Evolutionary conservation across 2,113 vertebrate genomes (phyloP), one percentile per base, ranked within the genome.

Genomic region (Cebus imitator): DNA sequence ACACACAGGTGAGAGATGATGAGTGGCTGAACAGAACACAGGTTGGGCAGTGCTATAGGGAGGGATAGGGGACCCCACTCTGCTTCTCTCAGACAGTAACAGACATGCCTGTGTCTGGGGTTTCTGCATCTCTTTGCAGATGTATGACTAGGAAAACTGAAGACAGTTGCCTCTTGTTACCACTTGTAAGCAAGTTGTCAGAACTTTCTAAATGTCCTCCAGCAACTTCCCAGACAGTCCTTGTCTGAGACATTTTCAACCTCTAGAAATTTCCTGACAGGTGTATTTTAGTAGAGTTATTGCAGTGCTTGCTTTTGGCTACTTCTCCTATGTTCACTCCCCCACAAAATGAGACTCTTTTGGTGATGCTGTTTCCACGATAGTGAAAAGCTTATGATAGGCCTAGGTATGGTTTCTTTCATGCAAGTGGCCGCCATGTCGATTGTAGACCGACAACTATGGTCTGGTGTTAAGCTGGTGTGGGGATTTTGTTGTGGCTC

Each of bases 171-270:
- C 70, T 90, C 9, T 81, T n/a, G 10, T 94, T 78, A 73, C 52
- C n/a, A 43, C n/a, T 76, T 76, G 14, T 52, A 90, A 93, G 32
- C 48, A 75, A 57, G 48, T 66, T 91, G 40, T 85, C 37, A 84
- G 17, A 94, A 95, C 84, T 18, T 68, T 35, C 16, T 35, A 68
- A n/a, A 68, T 68, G 66, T 32, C 32, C 66, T 32, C 61, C 27
- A 64, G n/a, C 27, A 84, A 72, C 78, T 45, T 96, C 64, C 45
- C 84, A 94, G 80, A 43, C 12, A 45, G 43, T 82, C 81, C n/a
- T 86, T 96, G 55, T 87, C 52, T 86, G 37, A 91, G 87, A 40
- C 17, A 23, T 55, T 94, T 92, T 81, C 55, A 84, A 27, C 50
- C 75, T 89, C 85, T 48, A 85, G 82, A 73, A 89, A 82, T 80